These are phyloP conservation scores for Drosophila auraria DNA, from an alignment of 1,140 invertebrate genomes.

Conservation along the genomic window DNA sequence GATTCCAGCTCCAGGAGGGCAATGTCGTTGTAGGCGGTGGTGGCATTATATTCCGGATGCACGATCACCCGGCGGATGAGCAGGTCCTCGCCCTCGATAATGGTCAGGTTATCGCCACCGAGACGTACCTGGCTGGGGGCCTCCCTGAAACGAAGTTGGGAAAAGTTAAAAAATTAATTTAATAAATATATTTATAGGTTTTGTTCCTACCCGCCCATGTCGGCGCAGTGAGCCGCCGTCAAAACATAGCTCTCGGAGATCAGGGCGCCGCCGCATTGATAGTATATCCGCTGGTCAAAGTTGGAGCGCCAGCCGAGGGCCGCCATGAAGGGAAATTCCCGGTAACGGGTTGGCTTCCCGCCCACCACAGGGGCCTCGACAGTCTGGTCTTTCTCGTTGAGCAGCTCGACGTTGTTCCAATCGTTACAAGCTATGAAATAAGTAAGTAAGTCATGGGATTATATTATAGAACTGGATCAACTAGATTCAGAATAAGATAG, in stretches of 20 bases:
- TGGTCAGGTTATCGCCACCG: slow-evolving; percentile 69
- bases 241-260: slow-evolving; percentile 76
- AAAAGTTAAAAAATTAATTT: background rate
- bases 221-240: slow-evolving; percentile 83
- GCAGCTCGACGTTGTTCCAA: slow-evolving; percentile 11
- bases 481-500: background rate
- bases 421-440: slow-evolving; percentile 45
- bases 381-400: slow-evolving; percentile 13
- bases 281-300: slow-evolving; percentile 56
- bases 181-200: too few species aligned
- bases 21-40: slow-evolving; percentile 70
- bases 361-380: slow-evolving; percentile 73
- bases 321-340: slow-evolving; percentile 86
- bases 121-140: slow-evolving; percentile 64
- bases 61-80: slow-evolving; percentile 49
- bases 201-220: slow-evolving; percentile 63
- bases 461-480: background rate
- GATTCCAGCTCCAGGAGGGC: slow-evolving; percentile 69
- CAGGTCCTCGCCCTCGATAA: slow-evolving; percentile 47
- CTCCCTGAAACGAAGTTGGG: slow-evolving; percentile 33
- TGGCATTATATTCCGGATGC: slow-evolving; percentile 65
- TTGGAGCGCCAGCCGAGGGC: slow-evolving; percentile 79
- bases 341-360: slow-evolving; percentile 73
- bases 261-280: slow-evolving; percentile 79
- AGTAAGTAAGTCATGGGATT: slow-evolving; percentile 14